Conservation (phyloP, 2,888 invertebrate species). For the Argynnis bischoffii region DNA sequence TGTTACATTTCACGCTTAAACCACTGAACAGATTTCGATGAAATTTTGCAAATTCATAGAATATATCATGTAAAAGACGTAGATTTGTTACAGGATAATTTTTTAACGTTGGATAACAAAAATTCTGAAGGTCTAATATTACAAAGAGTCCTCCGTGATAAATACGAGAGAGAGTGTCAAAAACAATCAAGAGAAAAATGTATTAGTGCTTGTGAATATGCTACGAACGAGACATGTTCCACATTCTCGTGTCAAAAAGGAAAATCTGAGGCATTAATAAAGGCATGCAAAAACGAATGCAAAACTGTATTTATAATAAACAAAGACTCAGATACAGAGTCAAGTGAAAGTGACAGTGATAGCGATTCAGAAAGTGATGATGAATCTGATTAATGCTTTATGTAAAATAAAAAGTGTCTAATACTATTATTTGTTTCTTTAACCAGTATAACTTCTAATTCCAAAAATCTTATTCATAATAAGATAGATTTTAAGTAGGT, state of each 20-base stretch:
- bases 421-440: too few relatives aligned
- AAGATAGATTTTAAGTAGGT: too few relatives aligned
- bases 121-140: slow-evolving; percentile 18
- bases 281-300: slow-evolving; percentile 51
- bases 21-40: too few relatives aligned
- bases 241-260: slow-evolving; percentile 41
- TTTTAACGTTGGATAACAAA: slow-evolving; percentile 9
- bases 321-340: slow-evolving; percentile 14
- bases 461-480: too few relatives aligned
- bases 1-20: too few relatives aligned
- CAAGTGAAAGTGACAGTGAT: slow-evolving; percentile 27
- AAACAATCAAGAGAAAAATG: slow-evolving; percentile 51
- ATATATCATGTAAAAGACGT: too few relatives aligned
- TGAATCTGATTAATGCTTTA: background rate
- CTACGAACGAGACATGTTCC: slow-evolving; percentile 44
- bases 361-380: slow-evolving; percentile 27
- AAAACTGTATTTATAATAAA: slow-evolving; percentile 40
- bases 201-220: slow-evolving; percentile 46
- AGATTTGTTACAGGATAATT: slow-evolving; percentile 1
- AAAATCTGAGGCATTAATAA: slow-evolving; percentile 44
- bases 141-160: slow-evolving; percentile 49
- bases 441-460: too few relatives aligned
- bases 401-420: too few relatives aligned
- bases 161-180: slow-evolving; percentile 56
- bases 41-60: background rate